Base-by-base conservation (phyloP, 2,113 vertebrate genomes). In the Synodontis membranacea region DNA sequence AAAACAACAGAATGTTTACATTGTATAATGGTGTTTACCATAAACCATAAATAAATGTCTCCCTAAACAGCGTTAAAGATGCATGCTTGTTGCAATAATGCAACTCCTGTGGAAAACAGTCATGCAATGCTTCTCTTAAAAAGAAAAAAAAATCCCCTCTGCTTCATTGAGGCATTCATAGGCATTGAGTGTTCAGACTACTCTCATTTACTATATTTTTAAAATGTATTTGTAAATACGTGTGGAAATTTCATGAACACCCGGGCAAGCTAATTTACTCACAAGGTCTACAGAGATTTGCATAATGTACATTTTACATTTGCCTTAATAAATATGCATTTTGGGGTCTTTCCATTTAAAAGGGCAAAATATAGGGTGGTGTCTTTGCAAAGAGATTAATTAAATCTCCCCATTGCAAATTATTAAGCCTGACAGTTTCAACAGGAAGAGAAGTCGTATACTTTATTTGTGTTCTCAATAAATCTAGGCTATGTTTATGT, bases 1-100 rank as follows among this genome's bases (percentile, higher is more conserved):
- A 78, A 86, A 86, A 74, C 70, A 82, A 62, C 80, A 72, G 31
- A 42, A 46, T 88, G 83, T 87, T 91, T 86, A 88, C 74, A 88
- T 23, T 80, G 80, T 78, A 80, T 54, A 83, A 85, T 81, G 34
- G 48, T 89, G 84, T 80, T 72, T 86, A 86, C 37, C 25, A 9
- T 87, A 84, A 88, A 86, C 54, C 66, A 80, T 17, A 83, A 88
- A 87, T 82, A 88, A 82, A 85, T 86, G 78, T 37, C 34, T 84
- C 25, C 46, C 11, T 42, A 81, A 85, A 89, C 54, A 23, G 37
- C 60, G 68, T 75, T 72, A 66, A 68, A 52, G 46, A 78, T 74
- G 50, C 46, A 68, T 74, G 50, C 19, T 86, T 31, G 44, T 81
- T 31, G 28, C 8, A 76, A 60, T 62, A 28, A 44, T 28, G 52